Percentiles rank a stretch among this genome's conserved stretches.
These are phyloP conservation scores for Brachyrhaphis roseni DNA, from an alignment of 2,797 vertebrate species.

Conservation along the genomic window DNA sequence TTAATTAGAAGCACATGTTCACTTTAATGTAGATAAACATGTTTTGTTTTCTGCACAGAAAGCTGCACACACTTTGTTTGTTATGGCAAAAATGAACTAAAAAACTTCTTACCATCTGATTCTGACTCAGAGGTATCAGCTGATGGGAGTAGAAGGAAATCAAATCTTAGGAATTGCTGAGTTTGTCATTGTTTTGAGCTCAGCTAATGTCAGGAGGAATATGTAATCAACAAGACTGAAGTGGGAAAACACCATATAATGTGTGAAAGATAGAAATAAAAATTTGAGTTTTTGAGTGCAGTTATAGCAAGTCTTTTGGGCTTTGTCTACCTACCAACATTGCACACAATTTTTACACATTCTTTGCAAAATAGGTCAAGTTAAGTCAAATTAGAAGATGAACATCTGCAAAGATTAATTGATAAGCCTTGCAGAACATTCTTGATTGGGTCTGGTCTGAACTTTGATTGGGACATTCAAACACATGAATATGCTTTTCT, in stretches of 20 bases:
- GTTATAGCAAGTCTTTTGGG: background rate
- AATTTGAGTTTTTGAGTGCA: background rate
- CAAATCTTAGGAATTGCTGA: constrained; percentile 11
- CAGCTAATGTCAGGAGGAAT: constrained; percentile 4
- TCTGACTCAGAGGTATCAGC: constrained; percentile 53
- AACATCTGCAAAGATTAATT: background rate
- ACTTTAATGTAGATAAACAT: background rate
- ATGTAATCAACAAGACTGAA: constrained; percentile 4
- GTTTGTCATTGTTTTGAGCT: constrained; percentile 5
- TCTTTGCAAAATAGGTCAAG: background rate
- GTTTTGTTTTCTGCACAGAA: background rate
- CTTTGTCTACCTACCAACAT: background rate
- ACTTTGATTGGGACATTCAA: background rate
- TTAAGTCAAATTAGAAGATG: background rate
- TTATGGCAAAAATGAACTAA: background rate
- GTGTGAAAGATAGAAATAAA: background rate
- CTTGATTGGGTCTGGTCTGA: background rate
- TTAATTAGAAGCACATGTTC: constrained; percentile 11
- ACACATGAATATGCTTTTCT: background rate
- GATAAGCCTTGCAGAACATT: background rate
- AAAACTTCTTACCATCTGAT: constrained; percentile 9
- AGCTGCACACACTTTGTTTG: background rate
- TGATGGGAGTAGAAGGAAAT: constrained; percentile 26
- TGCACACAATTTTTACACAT: background rate
- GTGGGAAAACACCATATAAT: background rate